Base-by-base conservation (phyloP, 2,888 invertebrate genomes). In the Phlogophora meticulosa region DNA sequence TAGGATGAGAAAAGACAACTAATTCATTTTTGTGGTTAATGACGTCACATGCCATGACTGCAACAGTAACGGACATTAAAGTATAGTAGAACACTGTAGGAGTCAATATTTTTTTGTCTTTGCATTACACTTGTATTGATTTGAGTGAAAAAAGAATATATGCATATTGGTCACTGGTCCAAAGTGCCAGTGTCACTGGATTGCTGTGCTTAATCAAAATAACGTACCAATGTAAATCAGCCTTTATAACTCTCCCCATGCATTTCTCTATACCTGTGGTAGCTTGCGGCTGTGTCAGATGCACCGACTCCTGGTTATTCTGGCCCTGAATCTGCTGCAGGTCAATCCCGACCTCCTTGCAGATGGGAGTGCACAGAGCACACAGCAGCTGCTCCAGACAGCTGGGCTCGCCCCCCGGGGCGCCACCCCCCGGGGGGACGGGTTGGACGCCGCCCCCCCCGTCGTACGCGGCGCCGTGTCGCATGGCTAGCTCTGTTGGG, bases 301-400 rank as follows among this genome's bases (percentile, higher is more conserved):
- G 94, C 20, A 94, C 93, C 17, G 92, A 90, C 24, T 90, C 92
- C 7, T 85, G 84, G 7, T 86, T 85, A 10, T 71, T 71, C 58
- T 85, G 87, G 5, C 85, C 85, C 49, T 88, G 87, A 55, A 90
- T 24, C 57, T 93, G 94, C 60, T 93, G 91, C 59, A 95, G 80
- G 53, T 95, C 95, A 0, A 96, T 80, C 11, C 96, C 96, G 42
- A 95, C 3, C 86, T 95, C 95, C 90, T 95, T 96, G 90, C 96
- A 96, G 80, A 95, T 92, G 64, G 96, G 96, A 0, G 93, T 58
- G 86, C 95, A 96, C 2, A 96, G 91, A 0, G 95, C 94, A 52
- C 96, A 96, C 53, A 95, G 91, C 66, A 96, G 85, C 72, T 93
- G 94, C 60, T 95, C 95, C 7, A 95, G 89, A 61, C 94, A 95